A percentile compares a stretch with the other conserved stretches of the same genome.
Evolutionary conservation across 1,140 invertebrate species (phyloP).

Genomic region (Paraescarpia echinospica): DNA sequence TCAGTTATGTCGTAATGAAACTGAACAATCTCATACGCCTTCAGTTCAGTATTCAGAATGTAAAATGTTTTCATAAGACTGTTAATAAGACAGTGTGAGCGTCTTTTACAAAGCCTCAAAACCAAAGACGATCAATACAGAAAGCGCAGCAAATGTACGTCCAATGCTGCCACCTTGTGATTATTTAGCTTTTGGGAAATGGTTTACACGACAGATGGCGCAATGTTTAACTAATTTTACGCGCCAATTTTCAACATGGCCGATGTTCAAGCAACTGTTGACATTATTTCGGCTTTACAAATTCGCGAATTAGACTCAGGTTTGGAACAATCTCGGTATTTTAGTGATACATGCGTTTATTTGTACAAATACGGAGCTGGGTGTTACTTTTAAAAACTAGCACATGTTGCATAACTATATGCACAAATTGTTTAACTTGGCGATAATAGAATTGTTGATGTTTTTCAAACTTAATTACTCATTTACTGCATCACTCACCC

Average conservation of each 20-base stretch:
- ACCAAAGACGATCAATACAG: too few relatives aligned
- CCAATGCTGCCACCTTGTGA: neutral
- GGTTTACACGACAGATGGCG: neutral
- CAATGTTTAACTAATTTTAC: neutral
- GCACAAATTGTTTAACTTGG: neutral
- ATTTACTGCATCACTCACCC: too few relatives aligned
- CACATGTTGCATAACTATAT: neutral
- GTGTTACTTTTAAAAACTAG: neutral
- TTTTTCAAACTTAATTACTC: neutral
- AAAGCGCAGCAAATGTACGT: neutral
- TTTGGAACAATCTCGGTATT: neutral
- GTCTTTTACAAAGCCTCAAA: neutral
- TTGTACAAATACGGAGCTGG: neutral
- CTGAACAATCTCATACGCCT: neutral
- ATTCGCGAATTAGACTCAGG: neutral
- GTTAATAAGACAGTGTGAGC: too few relatives aligned
- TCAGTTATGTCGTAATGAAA: neutral
- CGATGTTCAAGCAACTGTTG: neutral
- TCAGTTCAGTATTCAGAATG: neutral
- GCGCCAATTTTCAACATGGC: constrained; percentile 3
- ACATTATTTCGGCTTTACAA: neutral
- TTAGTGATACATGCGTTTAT: neutral
- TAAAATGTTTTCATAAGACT: neutral
- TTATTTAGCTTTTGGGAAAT: neutral
- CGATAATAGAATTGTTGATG: neutral